Evolutionary conservation across 2,113 vertebrate genomes (phyloP).

Genomic region (Trachemys scripta): DNA sequence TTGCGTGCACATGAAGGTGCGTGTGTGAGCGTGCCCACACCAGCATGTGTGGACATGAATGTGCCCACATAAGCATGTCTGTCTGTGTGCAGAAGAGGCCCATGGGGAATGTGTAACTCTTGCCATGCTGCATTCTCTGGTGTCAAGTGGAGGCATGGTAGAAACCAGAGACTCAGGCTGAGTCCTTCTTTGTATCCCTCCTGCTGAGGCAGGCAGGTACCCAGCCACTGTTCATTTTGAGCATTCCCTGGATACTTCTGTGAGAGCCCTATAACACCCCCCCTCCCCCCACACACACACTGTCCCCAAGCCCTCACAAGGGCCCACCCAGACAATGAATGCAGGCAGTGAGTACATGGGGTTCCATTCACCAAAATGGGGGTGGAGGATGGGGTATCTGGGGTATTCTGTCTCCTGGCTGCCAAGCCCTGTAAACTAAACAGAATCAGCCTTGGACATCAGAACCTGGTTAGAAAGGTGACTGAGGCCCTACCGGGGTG

Average conservation of each 20-base stretch:
- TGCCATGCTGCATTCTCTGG: rapidly evolving
- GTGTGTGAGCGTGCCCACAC: rapidly evolving
- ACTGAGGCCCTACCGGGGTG: background rate
- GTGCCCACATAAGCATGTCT: background rate
- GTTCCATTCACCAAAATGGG: background rate
- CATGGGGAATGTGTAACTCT: background rate
- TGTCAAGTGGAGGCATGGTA: rapidly evolving
- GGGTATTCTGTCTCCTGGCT: background rate
- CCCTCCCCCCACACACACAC: rapidly evolving
- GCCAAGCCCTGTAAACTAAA: background rate
- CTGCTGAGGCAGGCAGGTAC: rapidly evolving
- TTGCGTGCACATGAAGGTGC: background rate
- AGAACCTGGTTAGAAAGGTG: background rate
- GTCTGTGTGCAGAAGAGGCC: background rate
- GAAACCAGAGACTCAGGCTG: background rate
- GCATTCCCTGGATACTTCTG: rapidly evolving
- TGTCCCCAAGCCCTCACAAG: background rate
- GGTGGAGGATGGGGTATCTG: background rate
- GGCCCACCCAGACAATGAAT: background rate
- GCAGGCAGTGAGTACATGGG: background rate
- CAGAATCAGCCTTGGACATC: constrained; percentile 12
- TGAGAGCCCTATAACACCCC: rapidly evolving
- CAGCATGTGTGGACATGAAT: background rate
- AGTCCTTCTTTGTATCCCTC: background rate
- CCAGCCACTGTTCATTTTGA: background rate